Base-by-base conservation (phyloP, 2,888 invertebrate genomes). In the Drosophila parthenogenetica region DNA sequence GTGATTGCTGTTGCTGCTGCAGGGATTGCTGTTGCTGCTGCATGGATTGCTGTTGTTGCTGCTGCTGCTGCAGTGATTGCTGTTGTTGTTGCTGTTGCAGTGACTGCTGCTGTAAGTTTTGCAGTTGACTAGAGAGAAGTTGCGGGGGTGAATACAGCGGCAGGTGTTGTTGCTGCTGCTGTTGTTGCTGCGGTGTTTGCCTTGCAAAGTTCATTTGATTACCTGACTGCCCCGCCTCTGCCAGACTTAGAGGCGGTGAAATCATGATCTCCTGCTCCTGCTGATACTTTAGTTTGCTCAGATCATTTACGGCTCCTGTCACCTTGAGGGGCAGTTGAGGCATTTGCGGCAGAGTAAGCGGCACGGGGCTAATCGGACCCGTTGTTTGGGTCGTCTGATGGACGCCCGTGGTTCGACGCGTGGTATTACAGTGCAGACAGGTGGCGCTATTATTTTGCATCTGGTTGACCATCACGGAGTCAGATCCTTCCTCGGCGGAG, bases 381-480 rank as follows among this genome's bases (percentile, higher is more conserved):
- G 92, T 92, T 13, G 92, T 92, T 66, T 92, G 92, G 0, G 92
- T 92, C 3, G 92, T 92, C 62, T 92, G 92, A 72, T 92, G 92
- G 0, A 92, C 92, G 2, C 92, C 92, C 2, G 92, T 92, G 3
- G 92, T 92, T 1, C 92, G 87, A 1, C 91, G 87, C 10, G 91
- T 89, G 3, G 92, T 92, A 59, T 91, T 92, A 59, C 92, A 92
- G 60, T 92, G 92, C 17, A 92, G 65, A 14, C 92, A 92, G 3
- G 92, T 91, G 0, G 89, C 87, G 19, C 82, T 77, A 13, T 32
- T 42, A 46, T 42, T 32, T 32, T 58, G 67, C 5, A 16, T 11
- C 40, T 53, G 63, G 11, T 87, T 73, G 0, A 88, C 80, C 8
- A 87, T 76, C 2, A 89, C 81, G 4, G 87, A 77, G 0, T 89